Base-by-base conservation (phyloP, 2,113 vertebrate species). In the Epinephelus fuscoguttatus region DNA sequence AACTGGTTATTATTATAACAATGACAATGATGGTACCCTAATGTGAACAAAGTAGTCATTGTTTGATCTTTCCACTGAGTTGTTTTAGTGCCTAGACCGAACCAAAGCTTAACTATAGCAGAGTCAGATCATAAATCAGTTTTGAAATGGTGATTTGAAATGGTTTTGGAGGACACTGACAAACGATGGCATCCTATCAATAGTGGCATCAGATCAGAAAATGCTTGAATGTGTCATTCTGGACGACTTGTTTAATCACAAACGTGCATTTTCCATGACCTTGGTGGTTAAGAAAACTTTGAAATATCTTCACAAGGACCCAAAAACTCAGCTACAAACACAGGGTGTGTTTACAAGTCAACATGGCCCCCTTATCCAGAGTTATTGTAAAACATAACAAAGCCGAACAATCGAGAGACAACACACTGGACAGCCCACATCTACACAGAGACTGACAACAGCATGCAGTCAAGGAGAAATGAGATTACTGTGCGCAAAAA, bases 401-500 rank as follows among this genome's bases (percentile, higher is more conserved):
- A 68, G 64, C 56, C 25, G 15, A 60, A 70, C 55, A 80, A 85
- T 86, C 69, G 67, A 25, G 8, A 70, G 50, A 70, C 30, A 78
- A 60, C 71, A 81, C 23, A 84, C 19, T 82, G 61, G 21, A 66
- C 61, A 86, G 67, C 60, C 72, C 52, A 81, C 75, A 62, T 69
- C 50, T 67, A 81, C 64, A 78, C 14, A 76, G 57, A 64, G 33
- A 70, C 56, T 76, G 78, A 79, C 52, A 80, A 59, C 40, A 74
- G 75, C 33, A 69, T 40, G 84, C 23, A 76, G 37, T 50, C 19
- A 49, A 53, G 68, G 52, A 76, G 45, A 78, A 82, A 86, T 52
- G 0, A 70, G 70, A 85, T 85, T 61, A 84, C 25, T 80, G 40
- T 37, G 49, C n/a, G 64, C 66, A 73, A 75, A 75, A 82, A 73